phyloP scores from a whole-genome alignment of 2,888 invertebrate species.

The Gastrophysa polygoni region DNA sequence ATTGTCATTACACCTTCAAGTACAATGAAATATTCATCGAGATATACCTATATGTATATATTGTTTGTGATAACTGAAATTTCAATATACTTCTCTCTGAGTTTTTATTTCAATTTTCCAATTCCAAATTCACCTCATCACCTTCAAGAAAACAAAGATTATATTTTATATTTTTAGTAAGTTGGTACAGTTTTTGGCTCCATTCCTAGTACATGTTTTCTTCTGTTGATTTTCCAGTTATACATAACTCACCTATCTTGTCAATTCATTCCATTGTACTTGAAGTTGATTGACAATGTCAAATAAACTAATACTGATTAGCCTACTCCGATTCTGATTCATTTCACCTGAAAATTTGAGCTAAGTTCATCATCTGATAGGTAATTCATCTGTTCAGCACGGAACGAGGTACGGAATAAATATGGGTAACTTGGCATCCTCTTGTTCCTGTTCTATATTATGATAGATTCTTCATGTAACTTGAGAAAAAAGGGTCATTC shows the following conservation, averaged over 20 bases:
- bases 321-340: too few species aligned
- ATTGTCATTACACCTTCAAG: constrained; percentile 18
- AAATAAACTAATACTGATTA: neutral
- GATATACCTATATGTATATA: constrained; percentile 1
- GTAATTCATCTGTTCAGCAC: too few species aligned
- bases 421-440: too few species aligned
- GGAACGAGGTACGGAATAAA: too few species aligned
- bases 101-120: constrained; percentile 26
- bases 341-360: too few species aligned
- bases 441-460: too few species aligned
- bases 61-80: constrained; percentile 7
- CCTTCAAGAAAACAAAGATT: neutral
- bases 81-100: constrained; percentile 24
- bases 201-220: neutral
- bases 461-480: too few species aligned
- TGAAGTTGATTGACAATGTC: constrained; percentile 16
- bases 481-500: too few species aligned
- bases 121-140: neutral
- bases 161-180: neutral
- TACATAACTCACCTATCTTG: neutral
- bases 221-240: neutral
- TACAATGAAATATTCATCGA: constrained; percentile 18
- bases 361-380: too few species aligned
- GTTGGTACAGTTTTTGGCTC: neutral
- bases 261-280: constrained; percentile 16